Conservation (phyloP, 2,797 vertebrate genomes). For the Leptoclinus maculatus region DNA sequence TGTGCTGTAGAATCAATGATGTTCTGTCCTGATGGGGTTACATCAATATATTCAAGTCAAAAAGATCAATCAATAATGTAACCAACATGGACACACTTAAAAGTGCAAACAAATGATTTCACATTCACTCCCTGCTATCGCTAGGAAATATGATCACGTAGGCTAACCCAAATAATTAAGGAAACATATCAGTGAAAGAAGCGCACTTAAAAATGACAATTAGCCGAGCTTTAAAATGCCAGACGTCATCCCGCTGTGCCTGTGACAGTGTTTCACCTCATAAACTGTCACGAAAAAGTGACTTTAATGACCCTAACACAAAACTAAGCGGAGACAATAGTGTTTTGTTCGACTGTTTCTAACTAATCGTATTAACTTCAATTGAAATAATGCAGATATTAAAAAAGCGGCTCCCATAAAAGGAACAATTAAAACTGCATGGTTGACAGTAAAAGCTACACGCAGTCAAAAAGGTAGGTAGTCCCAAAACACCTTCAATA, state of each 20-base stretch:
- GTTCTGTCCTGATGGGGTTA: conserved; percentile 54
- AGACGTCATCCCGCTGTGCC: neutral
- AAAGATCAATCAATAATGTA: conserved; percentile 58
- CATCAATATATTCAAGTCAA: conserved; percentile 65
- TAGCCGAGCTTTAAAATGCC: neutral
- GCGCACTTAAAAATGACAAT: neutral
- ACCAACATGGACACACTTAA: conserved; percentile 35
- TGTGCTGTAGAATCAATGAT: conserved; percentile 56
- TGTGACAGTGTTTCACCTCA: neutral
- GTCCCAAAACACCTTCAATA: neutral
- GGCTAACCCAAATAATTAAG: neutral
- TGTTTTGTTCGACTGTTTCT: neutral
- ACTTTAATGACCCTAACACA: neutral
- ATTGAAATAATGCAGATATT: conserved; percentile 4
- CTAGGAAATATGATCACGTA: neutral
- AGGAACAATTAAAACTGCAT: neutral
- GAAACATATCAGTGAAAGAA: neutral
- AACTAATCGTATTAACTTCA: neutral
- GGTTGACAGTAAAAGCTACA: neutral
- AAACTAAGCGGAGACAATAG: neutral
- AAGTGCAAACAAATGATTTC: conserved; percentile 16
- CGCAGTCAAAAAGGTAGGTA: neutral
- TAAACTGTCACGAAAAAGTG: conserved; percentile 4
- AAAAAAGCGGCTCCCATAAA: conserved; percentile 1
- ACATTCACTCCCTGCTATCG: neutral